Evolutionary conservation across 2,888 invertebrate species (phyloP), one percentile per base, ranked within the genome.

Genomic region (Drosophila bunnanda): DNA sequence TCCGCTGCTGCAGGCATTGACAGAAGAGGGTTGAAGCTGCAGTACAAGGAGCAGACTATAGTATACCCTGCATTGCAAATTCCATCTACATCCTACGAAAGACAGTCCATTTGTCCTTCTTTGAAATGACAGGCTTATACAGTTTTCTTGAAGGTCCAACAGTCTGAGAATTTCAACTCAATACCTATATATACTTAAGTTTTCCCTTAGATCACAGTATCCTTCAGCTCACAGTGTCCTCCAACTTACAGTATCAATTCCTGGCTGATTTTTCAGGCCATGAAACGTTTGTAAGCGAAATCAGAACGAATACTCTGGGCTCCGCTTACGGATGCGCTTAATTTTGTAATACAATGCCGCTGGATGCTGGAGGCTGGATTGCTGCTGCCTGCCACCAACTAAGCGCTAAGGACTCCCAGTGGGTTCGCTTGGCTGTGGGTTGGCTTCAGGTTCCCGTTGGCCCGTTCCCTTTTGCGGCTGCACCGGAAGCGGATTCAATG

Each of bases 301-400:
- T 84, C 84, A 74, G 76, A 72, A 69, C 71, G 73, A 84, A 72
- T 77, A 72, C 65, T 73, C 68, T 41, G 67, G 39, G 48, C 48
- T 67, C 68, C 55, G 84, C 74, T 75, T 84, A 76, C 79, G 68
- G 79, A 81, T 76, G 74, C 68, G 82, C 82, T 84, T 81, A 87
- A 79, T 81, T 84, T 69, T 61, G 77, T 67, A 67, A 72, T 68
- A 67, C 43, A 54, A 65, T 59, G 50, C 65, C 50, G 41, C 64
- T 73, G 62, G 55, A 25, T 25, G 25, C 25, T 25, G 25, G 25
- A 25, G 25, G 46, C 67, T 46, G 62, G 44, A 34, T 34, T 25
- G 25, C 4, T 32, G 46, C 46, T 46, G 39, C 30, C 66, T 32
- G 50, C 32, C 28, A 10, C 28, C 67, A 30, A 20, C 66, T 46